Evolutionary conservation across 1,140 invertebrate species (phyloP).

Genomic region (Drosophila suzukii): DNA sequence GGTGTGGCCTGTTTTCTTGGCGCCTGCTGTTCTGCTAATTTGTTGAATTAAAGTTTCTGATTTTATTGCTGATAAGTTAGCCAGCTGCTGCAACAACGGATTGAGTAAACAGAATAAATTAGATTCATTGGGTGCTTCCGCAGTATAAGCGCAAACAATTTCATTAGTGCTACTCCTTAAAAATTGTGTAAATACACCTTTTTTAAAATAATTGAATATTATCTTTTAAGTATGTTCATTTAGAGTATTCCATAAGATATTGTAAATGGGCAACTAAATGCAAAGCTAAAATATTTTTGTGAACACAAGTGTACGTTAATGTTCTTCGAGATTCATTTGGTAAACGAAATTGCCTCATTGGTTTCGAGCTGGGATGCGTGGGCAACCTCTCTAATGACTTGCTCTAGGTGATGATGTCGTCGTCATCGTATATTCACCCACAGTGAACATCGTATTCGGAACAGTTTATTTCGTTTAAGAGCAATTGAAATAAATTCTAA

Average conservation of each 20-base stretch:
- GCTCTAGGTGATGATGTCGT: conserved; percentile 38
- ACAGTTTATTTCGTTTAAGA: conserved; percentile 53
- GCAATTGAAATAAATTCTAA: conserved; percentile 73
- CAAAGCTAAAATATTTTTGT: too few species aligned
- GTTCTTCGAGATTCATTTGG: conserved; percentile 8
- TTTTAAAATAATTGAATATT: too few species aligned
- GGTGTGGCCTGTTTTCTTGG: conserved; percentile 45
- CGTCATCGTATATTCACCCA: conserved; percentile 20
- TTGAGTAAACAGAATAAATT: neutral
- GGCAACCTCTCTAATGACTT: conserved; percentile 46
- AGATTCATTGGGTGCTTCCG: neutral
- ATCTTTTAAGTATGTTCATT: too few species aligned
- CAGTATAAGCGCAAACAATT: neutral
- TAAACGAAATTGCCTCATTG: conserved; percentile 15
- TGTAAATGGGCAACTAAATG: too few species aligned
- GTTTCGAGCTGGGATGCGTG: conserved; percentile 14
- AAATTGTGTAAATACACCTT: too few species aligned
- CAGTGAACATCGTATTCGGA: conserved; percentile 18
- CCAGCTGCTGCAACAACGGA: conserved; percentile 6
- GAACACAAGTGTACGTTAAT: neutral
- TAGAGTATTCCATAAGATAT: too few species aligned
- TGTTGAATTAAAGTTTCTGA: conserved; percentile 59
- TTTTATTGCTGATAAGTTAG: conserved; percentile 50
- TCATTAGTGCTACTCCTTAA: neutral
- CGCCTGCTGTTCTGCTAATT: conserved; percentile 53